These are phyloP conservation scores for Mus caroli DNA, from an alignment of 2,797 vertebrate genomes.

Conservation along the genomic window DNA sequence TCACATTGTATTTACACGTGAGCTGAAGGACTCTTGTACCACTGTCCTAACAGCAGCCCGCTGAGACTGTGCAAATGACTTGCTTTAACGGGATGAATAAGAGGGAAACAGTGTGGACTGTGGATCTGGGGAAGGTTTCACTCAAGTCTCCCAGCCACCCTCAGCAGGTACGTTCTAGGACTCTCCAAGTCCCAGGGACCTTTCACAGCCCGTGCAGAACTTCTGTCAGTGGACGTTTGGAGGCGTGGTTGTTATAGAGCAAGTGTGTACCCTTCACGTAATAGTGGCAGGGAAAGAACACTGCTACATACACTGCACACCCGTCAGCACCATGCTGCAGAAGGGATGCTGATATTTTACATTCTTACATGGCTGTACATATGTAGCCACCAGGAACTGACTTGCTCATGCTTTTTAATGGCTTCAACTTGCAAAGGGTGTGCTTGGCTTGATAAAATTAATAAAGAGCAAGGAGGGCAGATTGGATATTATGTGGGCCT, in stretches of 20 bases:
- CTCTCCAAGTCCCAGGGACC: neutral
- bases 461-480: neutral
- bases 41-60: rapidly evolving
- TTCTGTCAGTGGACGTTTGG: neutral
- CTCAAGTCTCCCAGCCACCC: neutral
- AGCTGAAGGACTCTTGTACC: neutral
- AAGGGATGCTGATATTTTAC: too few relatives aligned
- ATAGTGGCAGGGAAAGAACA: neutral
- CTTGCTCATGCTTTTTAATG: too few relatives aligned
- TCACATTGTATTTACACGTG: neutral
- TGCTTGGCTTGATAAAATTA: neutral
- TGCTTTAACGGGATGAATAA: rapidly evolving
- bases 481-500: too few relatives aligned
- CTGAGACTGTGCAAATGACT: neutral
- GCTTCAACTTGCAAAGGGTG: neutral
- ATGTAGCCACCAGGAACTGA: neutral
- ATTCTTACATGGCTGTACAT: neutral
- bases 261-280: neutral
- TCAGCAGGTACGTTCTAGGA: neutral
- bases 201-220: neutral
- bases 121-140: neutral
- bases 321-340: rapidly evolving
- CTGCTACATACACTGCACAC: too few relatives aligned
- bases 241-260: neutral
- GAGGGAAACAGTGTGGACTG: neutral